Evolutionary conservation across 2,888 invertebrate species (phyloP).

Genomic region (Resseliella maxima): DNA sequence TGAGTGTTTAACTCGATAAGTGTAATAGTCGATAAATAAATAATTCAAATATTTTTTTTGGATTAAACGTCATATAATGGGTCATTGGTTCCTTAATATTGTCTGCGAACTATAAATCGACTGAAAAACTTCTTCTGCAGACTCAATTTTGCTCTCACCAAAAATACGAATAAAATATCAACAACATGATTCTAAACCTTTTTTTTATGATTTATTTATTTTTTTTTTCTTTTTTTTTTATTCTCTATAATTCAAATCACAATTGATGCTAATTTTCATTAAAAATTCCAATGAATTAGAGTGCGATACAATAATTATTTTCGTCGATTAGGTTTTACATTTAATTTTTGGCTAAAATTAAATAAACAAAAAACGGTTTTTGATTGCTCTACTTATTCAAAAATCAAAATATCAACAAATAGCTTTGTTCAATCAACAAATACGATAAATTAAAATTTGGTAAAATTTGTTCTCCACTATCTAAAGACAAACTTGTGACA

Average conservation of each 20-base stretch:
- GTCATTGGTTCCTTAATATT: no score
- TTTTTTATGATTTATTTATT: neutral
- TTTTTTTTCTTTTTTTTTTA: neutral
- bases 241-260: neutral
- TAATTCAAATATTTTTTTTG: no score
- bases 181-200: no score
- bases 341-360: neutral
- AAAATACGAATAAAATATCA: no score
- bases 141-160: no score
- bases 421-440: neutral
- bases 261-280: neutral
- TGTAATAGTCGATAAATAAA: no score
- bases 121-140: no score
- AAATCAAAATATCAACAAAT: neutral
- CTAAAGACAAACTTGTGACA: no score
- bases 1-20: no score
- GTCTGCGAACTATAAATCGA: no score
- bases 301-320: neutral
- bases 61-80: no score
- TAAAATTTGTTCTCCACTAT: neutral
- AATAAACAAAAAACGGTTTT: neutral
- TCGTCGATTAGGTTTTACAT: no score
- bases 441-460: neutral
- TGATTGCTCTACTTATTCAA: neutral
- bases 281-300: neutral